Base-by-base conservation (phyloP, 2,113 vertebrate genomes). In the Melanotaenia duboulayi region DNA sequence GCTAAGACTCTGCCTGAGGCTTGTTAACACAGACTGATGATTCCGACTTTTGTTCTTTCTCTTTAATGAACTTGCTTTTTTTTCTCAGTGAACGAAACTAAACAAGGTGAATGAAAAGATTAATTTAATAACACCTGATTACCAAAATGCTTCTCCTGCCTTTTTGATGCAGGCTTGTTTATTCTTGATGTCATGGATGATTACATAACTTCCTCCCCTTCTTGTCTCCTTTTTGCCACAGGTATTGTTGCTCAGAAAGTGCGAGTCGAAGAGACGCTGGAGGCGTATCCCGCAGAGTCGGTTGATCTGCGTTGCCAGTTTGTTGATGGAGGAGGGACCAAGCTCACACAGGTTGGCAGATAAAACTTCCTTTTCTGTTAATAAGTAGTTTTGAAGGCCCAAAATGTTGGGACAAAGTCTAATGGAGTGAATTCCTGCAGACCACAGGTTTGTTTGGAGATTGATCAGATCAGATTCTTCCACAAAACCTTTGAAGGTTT, bases 251-350 rank as follows among this genome's bases (percentile, higher is more conserved):
- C 82, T 78, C 92, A 92, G 82, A 90, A 91, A 19, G 93, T 94
- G 59, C 85, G 78, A 23, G 94, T 94, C 1, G 82, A 88, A 0
- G 68, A 81, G 17, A 90, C 92, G 71, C 48, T 93, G 78, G 90
- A 91, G 89, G 90, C 93, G 1, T 92, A 89, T 66, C 90, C 92
- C 54, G 90, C 78, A 0, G 87, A 88, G 51, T 87, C 89, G 0
- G 90, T 93, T 1, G 81, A 90, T 9, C 88, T 94, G n/a, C 78
- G 65, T 73, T 94, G 94, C 65, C 57, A 91, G 11, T 94, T 93
- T 73, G 58, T 78, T 57, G 74, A 90, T 8, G 71, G 82, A 25
- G 91, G 85, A 24, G 77, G 86, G 23, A 93, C 92, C 73, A 91
- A 90, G 80, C 92, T 93, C 80, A 94, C 92, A 7, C 92, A 94